phyloP scores from a whole-genome alignment of 2,888 invertebrate species.

The Thymelicus lineola region DNA sequence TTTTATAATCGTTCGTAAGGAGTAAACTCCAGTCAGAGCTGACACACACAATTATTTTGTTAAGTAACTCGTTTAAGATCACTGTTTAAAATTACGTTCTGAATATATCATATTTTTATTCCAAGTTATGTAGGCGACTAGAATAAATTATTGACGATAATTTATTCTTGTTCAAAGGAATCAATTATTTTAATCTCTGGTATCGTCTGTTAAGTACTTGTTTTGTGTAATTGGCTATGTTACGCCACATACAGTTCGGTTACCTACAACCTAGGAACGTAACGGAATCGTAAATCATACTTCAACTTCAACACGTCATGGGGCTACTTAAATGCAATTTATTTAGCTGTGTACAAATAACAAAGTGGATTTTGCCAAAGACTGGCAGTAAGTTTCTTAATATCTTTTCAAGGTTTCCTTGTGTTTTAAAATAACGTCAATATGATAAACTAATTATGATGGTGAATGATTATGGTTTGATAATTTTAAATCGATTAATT shows the following conservation, averaged over 20 bases:
- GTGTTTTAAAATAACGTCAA: too few relatives aligned
- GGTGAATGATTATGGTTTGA: too few relatives aligned
- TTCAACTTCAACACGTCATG: not conserved
- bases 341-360: not conserved
- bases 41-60: too few relatives aligned
- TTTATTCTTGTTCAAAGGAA: slow-evolving; percentile 14
- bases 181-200: slow-evolving; percentile 11
- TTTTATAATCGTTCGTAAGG: too few relatives aligned
- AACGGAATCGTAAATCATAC: slow-evolving; percentile 2
- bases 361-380: not conserved
- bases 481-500: too few relatives aligned
- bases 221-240: slow-evolving; percentile 8
- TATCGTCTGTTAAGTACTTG: not conserved
- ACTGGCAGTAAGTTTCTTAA: not conserved
- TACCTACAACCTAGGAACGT: not conserved
- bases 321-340: not conserved
- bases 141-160: not conserved
- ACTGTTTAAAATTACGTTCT: not conserved
- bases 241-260: not conserved
- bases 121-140: not conserved
- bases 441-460: too few relatives aligned
- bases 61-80: too few relatives aligned
- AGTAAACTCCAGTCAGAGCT: too few relatives aligned
- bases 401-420: too few relatives aligned
- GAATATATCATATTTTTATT: not conserved